These are phyloP conservation scores for Copidosoma floridanum DNA, from an alignment of 1,140 invertebrate species.

Conservation along the genomic window DNA sequence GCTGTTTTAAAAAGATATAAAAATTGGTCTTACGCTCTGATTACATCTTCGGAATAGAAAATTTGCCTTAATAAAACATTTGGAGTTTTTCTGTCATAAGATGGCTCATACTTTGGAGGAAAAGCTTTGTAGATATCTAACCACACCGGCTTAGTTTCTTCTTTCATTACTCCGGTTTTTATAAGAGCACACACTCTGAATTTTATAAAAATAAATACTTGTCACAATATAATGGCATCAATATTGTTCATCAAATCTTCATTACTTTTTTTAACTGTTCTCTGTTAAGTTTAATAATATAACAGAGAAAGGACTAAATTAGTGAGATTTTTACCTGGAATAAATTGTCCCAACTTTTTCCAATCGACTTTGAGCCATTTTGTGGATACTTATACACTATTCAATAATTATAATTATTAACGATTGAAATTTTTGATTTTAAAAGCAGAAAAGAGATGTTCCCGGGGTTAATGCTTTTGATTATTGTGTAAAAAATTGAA, in stretches of 20 bases:
- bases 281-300: no score
- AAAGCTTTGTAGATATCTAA: slow-evolving; percentile 84
- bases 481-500: no score
- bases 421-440: no score
- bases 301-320: no score
- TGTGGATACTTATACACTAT: no score
- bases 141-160: slow-evolving; percentile 84
- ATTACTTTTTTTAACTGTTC: no score
- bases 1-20: slow-evolving; percentile 12
- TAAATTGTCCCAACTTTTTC: slow-evolving; percentile 74
- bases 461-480: no score
- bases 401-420: no score
- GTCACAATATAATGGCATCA: no score
- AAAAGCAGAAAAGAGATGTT: no score
- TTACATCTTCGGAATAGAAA: slow-evolving; percentile 81
- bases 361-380: slow-evolving; percentile 66
- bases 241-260: no score
- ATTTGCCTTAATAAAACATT: slow-evolving; percentile 66
- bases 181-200: slow-evolving; percentile 75
- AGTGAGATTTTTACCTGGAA: slow-evolving; percentile 56
- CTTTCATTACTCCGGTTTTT: slow-evolving; percentile 69
- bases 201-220: slow-evolving; percentile 9
- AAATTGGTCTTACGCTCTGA: slow-evolving; percentile 71
- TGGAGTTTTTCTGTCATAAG: slow-evolving; percentile 64
- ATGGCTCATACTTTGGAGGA: slow-evolving; percentile 78